Base-by-base conservation (phyloP, 2,888 invertebrate species). In the Leptinotarsa haldemani region DNA sequence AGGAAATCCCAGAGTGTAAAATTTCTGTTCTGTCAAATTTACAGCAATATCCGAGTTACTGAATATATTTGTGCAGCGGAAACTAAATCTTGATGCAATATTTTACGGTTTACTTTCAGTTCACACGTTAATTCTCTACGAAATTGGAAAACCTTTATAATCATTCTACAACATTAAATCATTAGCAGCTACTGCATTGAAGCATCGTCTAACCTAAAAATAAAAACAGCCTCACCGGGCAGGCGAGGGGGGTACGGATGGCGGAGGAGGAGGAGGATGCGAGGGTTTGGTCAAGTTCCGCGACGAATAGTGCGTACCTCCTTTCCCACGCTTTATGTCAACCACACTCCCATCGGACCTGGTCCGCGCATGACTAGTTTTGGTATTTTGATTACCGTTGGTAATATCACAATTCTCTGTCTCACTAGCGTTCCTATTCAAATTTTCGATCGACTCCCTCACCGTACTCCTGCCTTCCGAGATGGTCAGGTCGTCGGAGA, bases 261-360 rank as follows among this genome's bases (percentile, higher is more conserved):
- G 88, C n/a, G 88, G 88, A 22, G 88, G 88, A 25, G 88, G 88
- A 12, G 88, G 88, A 20, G 88, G 88, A 71, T 87, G 85, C 18
- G 87, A 86, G 4, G 88, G 88, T 79, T 87, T 87, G 77, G 82
- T 86, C 74, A 87, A 80, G 77, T 83, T 84, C 69, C 86, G 79
- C 20, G 86, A 48, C 61, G 69, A 63, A 20, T 58, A 48, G 20
- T 63, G 56, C 40, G 56, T 16, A 30, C 58, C 30, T n/a, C 16
- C 40, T 2, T 52, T 30, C 4, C 65, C 74, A 25, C 77, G 77
- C 16, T 78, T 77, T 47, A 85, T 72, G 77, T 88, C 87, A 64
- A 86, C 84, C 53, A 88, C 83, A 79, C 88, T 87, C 9, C 88
- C 88, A 77, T 88, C 88, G 30, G 88, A 88, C 77, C 87, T 83